Conservation (phyloP, 1,140 invertebrate species). For the Mycetomoellerius zeteki region DNA sequence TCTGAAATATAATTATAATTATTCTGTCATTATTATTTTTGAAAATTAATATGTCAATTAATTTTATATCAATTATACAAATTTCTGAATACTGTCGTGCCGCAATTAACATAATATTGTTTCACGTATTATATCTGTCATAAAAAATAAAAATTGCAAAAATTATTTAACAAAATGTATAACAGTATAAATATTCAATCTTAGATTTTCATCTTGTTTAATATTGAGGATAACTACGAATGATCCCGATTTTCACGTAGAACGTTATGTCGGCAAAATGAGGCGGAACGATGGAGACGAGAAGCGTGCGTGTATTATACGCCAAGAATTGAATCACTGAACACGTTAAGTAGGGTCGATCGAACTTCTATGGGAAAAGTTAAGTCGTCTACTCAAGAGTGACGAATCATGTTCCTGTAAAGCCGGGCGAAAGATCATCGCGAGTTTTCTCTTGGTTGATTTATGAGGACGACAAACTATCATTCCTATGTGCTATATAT, state of each 20-base stretch:
- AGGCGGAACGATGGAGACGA: constrained; percentile 54
- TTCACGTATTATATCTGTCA: background rate
- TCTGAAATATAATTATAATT: constrained; percentile 3
- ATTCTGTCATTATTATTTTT: constrained; percentile 18
- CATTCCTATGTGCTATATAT: background rate
- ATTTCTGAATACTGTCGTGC: background rate
- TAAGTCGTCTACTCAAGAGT: constrained; percentile 59
- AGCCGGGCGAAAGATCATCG: constrained; percentile 56
- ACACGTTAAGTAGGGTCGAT: constrained; percentile 57
- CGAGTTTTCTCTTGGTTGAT: constrained; percentile 57
- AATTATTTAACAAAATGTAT: constrained; percentile 1
- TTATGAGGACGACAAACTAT: constrained; percentile 52
- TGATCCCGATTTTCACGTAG: constrained; percentile 31
- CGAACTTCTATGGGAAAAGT: constrained; percentile 65
- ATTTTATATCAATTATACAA: background rate
- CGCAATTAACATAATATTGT: background rate
- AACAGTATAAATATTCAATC: background rate
- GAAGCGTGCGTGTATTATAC: constrained; percentile 46
- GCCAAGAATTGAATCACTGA: constrained; percentile 62
- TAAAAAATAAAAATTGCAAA: background rate
- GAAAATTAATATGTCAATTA: constrained; percentile 12
- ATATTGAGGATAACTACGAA: background rate
- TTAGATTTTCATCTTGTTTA: background rate
- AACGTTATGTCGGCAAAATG: constrained; percentile 50
- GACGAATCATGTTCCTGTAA: constrained; percentile 63